A percentile compares a stretch with the other conserved stretches of the same genome.
Conservation (phyloP, 2,113 vertebrate species). For the Oxygymnocypris stewartii region DNA sequence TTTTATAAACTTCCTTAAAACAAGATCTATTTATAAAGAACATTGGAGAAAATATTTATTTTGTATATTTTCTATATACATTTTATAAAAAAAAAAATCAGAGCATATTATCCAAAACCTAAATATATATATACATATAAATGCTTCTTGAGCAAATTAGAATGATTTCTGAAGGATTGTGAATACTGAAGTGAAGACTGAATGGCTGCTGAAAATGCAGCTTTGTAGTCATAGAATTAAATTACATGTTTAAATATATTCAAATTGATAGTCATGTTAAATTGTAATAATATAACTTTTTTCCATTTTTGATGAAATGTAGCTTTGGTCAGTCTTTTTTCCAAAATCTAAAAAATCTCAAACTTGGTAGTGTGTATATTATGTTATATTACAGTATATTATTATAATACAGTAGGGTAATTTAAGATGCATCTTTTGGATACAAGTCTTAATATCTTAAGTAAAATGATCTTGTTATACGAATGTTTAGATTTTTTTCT, state of each 20-base stretch:
- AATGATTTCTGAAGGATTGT: background rate
- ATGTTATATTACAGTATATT: background rate
- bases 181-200: background rate
- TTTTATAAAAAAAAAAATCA: no score
- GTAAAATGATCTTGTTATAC: background rate
- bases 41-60: no score
- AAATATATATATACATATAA: no score
- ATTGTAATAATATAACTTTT: background rate
- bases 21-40: no score
- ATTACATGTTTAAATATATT: background rate
- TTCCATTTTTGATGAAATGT: background rate
- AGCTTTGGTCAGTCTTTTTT: background rate
- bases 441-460: background rate
- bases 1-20: no score
- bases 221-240: background rate
- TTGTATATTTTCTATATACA: no score
- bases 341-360: no score
- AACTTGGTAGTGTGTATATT: background rate
- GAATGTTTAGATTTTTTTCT: background rate
- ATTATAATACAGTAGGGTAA: background rate
- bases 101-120: no score
- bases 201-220: background rate
- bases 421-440: background rate
- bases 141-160: background rate
- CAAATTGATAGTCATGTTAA: background rate